Evolutionary conservation across 2,888 invertebrate species (phyloP).

Genomic region (Macropis europaea): DNA sequence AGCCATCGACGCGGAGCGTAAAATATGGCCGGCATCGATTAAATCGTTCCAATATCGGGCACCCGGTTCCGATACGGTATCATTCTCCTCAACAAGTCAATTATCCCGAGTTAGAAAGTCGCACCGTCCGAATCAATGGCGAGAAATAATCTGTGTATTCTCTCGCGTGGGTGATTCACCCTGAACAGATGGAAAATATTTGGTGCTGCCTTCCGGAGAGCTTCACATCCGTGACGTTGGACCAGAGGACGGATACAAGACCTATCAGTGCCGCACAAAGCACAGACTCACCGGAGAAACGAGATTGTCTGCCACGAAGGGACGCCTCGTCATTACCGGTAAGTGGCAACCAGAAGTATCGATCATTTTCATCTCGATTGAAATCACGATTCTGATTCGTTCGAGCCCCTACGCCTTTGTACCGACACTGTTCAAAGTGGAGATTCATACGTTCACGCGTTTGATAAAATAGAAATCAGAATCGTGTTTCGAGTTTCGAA

Average conservation of each 20-base stretch:
- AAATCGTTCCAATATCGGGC: slow-evolving; percentile 30
- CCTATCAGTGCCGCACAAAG: slow-evolving; percentile 96
- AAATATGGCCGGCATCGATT: slow-evolving; percentile 25
- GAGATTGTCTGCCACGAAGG: slow-evolving; percentile 94
- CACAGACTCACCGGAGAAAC: slow-evolving; percentile 96
- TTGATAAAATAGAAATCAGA: slow-evolving; percentile 49
- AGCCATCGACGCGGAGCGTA: slow-evolving; percentile 4
- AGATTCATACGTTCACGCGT: background rate
- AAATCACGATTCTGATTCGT: slow-evolving; percentile 69
- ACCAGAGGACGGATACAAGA: slow-evolving; percentile 96
- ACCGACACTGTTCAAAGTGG: background rate
- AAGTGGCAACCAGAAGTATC: slow-evolving; percentile 81
- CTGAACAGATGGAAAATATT: slow-evolving; percentile 94
- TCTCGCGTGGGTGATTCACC: slow-evolving; percentile 1
- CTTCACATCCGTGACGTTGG: slow-evolving; percentile 97
- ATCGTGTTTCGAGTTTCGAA: slow-evolving; percentile 60
- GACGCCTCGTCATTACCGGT: slow-evolving; percentile 97
- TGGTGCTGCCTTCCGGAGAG: slow-evolving; percentile 96
- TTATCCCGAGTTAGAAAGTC: slow-evolving; percentile 52
- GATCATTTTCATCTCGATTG: slow-evolving; percentile 68
- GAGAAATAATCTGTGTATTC: slow-evolving; percentile 37
- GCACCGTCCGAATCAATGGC: background rate
- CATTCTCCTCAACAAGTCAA: slow-evolving; percentile 35
- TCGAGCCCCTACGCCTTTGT: background rate
- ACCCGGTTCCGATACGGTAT: slow-evolving; percentile 8